These are phyloP conservation scores for Oncopeltus fasciatus DNA, from an alignment of 1,140 invertebrate species.

Conservation along the genomic window DNA sequence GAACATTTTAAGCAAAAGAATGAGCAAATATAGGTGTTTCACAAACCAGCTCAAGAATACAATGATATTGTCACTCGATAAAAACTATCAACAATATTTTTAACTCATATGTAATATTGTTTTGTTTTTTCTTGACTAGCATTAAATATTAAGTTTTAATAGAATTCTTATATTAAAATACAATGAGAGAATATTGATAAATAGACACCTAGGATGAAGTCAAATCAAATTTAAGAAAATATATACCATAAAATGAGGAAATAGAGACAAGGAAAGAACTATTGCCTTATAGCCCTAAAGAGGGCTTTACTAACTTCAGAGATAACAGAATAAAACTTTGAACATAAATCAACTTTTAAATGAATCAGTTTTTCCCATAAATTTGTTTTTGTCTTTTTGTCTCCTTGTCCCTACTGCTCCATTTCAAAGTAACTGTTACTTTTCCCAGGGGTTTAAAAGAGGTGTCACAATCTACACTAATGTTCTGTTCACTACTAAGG, in stretches of 20 bases:
- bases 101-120: slow-evolving; percentile 1
- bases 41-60: slow-evolving; percentile 1
- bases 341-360: no score
- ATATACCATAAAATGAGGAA: background rate
- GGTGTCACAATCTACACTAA: slow-evolving; percentile 6
- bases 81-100: slow-evolving; percentile 7
- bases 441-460: background rate
- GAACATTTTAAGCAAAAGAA: background rate
- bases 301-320: no score
- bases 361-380: no score
- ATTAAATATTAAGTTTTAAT: slow-evolving; percentile 12
- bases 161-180: slow-evolving; percentile 5
- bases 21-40: slow-evolving; percentile 14
- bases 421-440: no score
- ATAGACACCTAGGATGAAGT: background rate
- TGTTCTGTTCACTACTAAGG: slow-evolving; percentile 11
- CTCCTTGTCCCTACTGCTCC: no score
- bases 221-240: slow-evolving; percentile 1
- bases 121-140: slow-evolving; percentile 7
- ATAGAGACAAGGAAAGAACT: no score
- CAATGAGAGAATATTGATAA: background rate
- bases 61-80: slow-evolving; percentile 13
- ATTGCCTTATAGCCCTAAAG: no score
- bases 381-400: no score
- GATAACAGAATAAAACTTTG: no score